phyloP scores from a whole-genome alignment of 2,888 invertebrate genomes.

The Neria commutata region DNA sequence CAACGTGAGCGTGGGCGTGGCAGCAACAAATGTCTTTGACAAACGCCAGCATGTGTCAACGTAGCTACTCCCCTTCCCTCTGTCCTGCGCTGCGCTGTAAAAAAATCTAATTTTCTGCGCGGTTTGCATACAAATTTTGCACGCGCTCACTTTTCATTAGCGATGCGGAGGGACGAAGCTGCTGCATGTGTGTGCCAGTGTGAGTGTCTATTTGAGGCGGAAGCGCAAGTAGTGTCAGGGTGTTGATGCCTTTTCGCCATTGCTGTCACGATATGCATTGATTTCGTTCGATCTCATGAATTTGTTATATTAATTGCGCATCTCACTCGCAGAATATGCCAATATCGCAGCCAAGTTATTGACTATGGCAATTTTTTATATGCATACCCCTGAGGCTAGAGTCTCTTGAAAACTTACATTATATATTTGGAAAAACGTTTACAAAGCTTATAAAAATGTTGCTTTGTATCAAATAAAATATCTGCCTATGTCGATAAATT shows the following conservation, averaged over 20 bases:
- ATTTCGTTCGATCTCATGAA: constrained; percentile 49
- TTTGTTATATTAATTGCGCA: constrained; percentile 57
- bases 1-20: constrained; percentile 24
- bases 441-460: too few species aligned
- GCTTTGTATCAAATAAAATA: too few species aligned
- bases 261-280: constrained; percentile 60
- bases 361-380: too few species aligned
- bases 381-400: too few species aligned
- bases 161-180: background rate
- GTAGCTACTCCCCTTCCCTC: constrained; percentile 34
- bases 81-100: constrained; percentile 36
- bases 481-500: too few species aligned
- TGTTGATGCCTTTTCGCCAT: constrained; percentile 39
- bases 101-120: constrained; percentile 60
- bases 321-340: too few species aligned
- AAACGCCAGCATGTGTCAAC: constrained; percentile 16
- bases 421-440: too few species aligned
- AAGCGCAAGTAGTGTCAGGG: too few species aligned
- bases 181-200: background rate
- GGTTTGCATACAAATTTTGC: constrained; percentile 56
- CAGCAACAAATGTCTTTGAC: constrained; percentile 32
- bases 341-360: too few species aligned
- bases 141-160: background rate
- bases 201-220: constrained; percentile 7
- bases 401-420: too few species aligned